Evolutionary conservation across 2,113 vertebrate genomes (phyloP).

Genomic region (Coregonus clupeaformis): DNA sequence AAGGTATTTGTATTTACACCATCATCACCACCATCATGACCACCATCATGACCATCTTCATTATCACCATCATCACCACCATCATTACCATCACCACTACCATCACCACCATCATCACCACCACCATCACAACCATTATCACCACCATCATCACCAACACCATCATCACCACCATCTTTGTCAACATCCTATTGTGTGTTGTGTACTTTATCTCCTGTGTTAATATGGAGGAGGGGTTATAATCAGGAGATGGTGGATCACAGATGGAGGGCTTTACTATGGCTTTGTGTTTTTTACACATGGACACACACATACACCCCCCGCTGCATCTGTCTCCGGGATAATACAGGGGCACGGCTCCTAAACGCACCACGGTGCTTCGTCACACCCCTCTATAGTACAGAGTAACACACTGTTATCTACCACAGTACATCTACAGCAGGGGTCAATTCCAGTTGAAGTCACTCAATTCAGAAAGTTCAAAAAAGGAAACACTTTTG

Average conservation of each 20-base stretch:
- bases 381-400: not conserved
- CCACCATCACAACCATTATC: not conserved
- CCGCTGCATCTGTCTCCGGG: not conserved
- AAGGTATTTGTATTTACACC: too few relatives aligned
- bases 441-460: too few relatives aligned
- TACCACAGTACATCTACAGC: too few relatives aligned
- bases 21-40: accelerated
- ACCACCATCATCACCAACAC: not conserved
- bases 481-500: too few relatives aligned
- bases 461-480: too few relatives aligned
- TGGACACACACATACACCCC: not conserved
- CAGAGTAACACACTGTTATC: not conserved
- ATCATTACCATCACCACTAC: too few relatives aligned
- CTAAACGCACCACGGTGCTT: not conserved
- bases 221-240: not conserved
- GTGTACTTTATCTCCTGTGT: not conserved
- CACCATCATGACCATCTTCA: accelerated
- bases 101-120: too few relatives aligned
- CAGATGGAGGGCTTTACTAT: not conserved
- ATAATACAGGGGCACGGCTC: not conserved
- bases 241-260: not conserved
- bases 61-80: too few relatives aligned
- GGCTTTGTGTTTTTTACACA: not conserved
- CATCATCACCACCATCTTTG: not conserved
- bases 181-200: not conserved